Evolutionary conservation across 2,797 vertebrate genomes (phyloP).

Genomic region (Acomys russatus): DNA sequence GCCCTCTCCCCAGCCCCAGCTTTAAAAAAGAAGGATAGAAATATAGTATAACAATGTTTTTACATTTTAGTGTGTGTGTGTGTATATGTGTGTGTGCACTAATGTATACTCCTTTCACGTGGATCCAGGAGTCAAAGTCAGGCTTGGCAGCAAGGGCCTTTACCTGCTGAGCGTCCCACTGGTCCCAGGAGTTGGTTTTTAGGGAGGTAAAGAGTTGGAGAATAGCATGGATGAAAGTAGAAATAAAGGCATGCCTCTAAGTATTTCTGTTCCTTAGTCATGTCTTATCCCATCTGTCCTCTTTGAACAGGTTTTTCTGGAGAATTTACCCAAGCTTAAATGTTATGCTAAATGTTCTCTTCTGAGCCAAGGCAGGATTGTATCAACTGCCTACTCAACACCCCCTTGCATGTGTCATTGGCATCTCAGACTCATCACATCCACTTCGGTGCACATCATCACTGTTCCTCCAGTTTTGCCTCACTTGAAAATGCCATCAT

Average conservation of each 20-base stretch:
- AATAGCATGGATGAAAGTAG: not conserved
- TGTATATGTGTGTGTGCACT: not conserved
- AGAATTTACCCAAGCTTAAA: slow-evolving; percentile 33
- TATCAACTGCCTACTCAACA: slow-evolving; percentile 56
- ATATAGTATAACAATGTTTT: not conserved
- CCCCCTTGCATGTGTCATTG: not conserved
- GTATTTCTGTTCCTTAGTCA: not conserved
- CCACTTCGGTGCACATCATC: not conserved
- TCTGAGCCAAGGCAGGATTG: slow-evolving; percentile 32
- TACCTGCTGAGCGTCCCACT: not conserved
- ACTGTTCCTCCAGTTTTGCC: slow-evolving; percentile 16
- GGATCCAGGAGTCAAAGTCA: not conserved
- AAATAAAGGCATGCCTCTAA: slow-evolving; percentile 7
- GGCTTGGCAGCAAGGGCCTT: not conserved
- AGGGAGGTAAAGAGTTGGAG: not conserved
- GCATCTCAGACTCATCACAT: slow-evolving; percentile 53
- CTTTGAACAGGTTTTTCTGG: slow-evolving; percentile 23
- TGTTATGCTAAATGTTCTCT: slow-evolving; percentile 51
- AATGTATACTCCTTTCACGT: not conserved
- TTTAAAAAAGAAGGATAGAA: not conserved
- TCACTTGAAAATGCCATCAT: slow-evolving; percentile 17
- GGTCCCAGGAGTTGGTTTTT: not conserved
- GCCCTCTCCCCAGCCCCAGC: too few species aligned
- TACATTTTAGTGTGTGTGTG: not conserved
- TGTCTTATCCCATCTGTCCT: not conserved